These are phyloP conservation scores for Pollenia labialis DNA, from an alignment of 2,888 invertebrate species.

Conservation along the genomic window DNA sequence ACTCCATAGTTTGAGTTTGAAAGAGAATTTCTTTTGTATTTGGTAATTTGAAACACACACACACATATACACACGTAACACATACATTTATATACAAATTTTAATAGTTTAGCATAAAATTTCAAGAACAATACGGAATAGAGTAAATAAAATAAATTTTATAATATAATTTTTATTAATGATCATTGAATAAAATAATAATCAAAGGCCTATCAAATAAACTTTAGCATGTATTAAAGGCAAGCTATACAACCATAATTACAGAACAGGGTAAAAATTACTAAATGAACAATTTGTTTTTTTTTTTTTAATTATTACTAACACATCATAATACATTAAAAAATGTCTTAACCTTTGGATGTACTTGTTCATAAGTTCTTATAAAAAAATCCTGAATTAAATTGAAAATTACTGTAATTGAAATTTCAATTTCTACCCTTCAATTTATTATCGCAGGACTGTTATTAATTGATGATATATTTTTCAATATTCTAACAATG, in stretches of 20 bases:
- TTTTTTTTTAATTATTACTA: no score
- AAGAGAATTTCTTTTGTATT: conserved; percentile 20
- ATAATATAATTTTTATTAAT: conserved; percentile 25
- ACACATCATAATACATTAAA: no score
- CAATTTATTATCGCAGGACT: no score
- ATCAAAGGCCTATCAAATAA: conserved; percentile 17
- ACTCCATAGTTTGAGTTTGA: conserved; percentile 19
- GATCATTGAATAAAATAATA: conserved; percentile 43
- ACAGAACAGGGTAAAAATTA: neutral
- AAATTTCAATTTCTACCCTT: no score
- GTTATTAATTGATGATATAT: no score
- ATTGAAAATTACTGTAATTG: neutral
- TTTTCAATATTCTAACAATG: neutral
- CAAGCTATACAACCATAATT: conserved; percentile 12
- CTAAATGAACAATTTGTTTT: neutral
- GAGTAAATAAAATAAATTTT: conserved; percentile 28
- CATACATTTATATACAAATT: neutral
- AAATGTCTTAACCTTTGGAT: no score
- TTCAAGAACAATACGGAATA: neutral
- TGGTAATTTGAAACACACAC: neutral
- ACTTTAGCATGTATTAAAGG: conserved; percentile 17
- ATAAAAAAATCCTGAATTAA: neutral
- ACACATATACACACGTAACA: neutral
- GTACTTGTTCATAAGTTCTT: neutral
- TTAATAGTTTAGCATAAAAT: conserved; percentile 1